Base-by-base conservation (phyloP, 2,888 invertebrate species). In the Chloroclysta siterata region DNA sequence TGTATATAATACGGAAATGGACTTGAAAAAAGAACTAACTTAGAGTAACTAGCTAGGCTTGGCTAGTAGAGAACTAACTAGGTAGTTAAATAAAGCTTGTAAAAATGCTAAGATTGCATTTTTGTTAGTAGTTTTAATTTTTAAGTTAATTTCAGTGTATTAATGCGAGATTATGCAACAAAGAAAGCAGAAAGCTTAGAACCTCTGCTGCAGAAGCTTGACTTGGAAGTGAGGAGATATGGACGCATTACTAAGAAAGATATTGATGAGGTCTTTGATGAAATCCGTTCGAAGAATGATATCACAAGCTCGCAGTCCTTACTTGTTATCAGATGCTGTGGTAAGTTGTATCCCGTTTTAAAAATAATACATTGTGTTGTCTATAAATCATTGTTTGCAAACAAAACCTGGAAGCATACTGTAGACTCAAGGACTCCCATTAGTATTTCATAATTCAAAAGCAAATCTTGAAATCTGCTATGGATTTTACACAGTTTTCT, bases 251-350 rank as follows among this genome's bases (percentile, higher is more conserved):
- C 95, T 0, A 94, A 95, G 47, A 93, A 94, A 33, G 97, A 97
- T 77, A 95, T 97, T 72, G 96, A 97, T 83, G 96, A 96, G 72
- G 94, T 97, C n/a, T 93, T 97, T 72, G 95, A 95, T 74, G 96
- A 97, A 85, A 94, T 97, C 51, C 93, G 95, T 66, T 90, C 93
- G 41, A 94, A 94, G 81, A 94, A 95, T 75, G 94, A 95, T 54
- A 96, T 96, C 0, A 96, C 96, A 0, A 96, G 96, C 73, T 95
- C 96, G 39, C 97, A 97, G 75, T 96, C 96, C 0, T 81, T 97
- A 53, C 85, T 97, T 74, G 94, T 97, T 17, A 96, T 97, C 67
- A 94, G 97, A 79, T 97, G 97, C 83, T 97, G 97, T 81, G 97
- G 97, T 80, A 90, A 83, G 86, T 69, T 41, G n/a, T 15, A 17